A percentile compares a stretch with the other conserved stretches of the same genome.
Evolutionary conservation across 1,140 invertebrate species (phyloP).

Genomic region (Sminthurides bifidus): DNA sequence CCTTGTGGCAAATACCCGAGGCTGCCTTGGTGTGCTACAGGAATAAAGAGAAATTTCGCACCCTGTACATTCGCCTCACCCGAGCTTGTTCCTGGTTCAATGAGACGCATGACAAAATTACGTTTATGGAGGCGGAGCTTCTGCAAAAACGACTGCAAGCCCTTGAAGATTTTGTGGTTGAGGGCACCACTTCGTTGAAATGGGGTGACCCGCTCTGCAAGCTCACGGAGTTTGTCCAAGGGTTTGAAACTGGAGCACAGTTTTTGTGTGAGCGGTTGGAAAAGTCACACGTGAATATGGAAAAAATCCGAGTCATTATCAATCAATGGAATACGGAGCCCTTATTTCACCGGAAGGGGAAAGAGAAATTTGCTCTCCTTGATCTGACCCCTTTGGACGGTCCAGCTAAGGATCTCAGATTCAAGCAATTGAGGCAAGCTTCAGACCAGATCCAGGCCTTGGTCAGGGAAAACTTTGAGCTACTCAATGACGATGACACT

Average conservation of each 20-base stretch:
- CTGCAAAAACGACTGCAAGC: constrained; percentile 64
- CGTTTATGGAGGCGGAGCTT: constrained; percentile 68
- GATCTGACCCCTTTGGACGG: constrained; percentile 66
- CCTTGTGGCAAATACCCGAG: no score
- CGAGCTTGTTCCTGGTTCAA: no score
- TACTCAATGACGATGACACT: constrained; percentile 52
- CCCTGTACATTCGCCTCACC: no score
- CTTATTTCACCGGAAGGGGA: constrained; percentile 70
- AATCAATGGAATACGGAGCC: constrained; percentile 67
- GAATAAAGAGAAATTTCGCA: no score
- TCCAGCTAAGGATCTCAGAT: constrained; percentile 42
- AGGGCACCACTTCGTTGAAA: constrained; percentile 59
- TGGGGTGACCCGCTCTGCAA: constrained; percentile 46
- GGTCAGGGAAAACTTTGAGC: constrained; percentile 61
- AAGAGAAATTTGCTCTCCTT: constrained; percentile 68
- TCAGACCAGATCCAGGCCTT: constrained; percentile 60
- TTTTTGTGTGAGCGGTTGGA: constrained; percentile 66
- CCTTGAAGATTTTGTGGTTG: constrained; percentile 64
- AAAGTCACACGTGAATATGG: constrained; percentile 71
- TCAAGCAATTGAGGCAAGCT: constrained; percentile 57
- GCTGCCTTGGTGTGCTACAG: no score
- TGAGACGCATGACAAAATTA: constrained; percentile 60
- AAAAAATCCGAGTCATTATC: constrained; percentile 60
- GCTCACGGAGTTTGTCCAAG: constrained; percentile 30
- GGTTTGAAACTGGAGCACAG: constrained; percentile 65